Evolutionary conservation across 2,888 invertebrate species (phyloP).

Genomic region (Acronicta psi): DNA sequence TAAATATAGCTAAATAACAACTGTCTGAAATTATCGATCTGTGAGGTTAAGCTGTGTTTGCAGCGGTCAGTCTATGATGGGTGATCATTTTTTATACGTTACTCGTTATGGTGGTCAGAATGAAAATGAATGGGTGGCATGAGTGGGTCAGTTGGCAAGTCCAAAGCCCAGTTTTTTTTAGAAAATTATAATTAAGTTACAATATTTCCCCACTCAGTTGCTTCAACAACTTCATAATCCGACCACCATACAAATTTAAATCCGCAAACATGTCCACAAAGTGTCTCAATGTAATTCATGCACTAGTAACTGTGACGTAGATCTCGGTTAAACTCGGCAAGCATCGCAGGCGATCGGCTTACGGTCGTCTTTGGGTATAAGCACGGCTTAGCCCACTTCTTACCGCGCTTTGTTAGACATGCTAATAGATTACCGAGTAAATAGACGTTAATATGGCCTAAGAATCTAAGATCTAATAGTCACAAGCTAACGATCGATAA

Average conservation of each 20-base stretch:
- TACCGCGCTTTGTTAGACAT: constrained; percentile 29
- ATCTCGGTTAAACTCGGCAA: constrained; percentile 36
- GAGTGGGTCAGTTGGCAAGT: too few species aligned
- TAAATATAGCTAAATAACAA: neutral
- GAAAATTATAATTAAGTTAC: too few species aligned
- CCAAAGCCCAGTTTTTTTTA: too few species aligned
- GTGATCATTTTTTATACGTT: too few species aligned
- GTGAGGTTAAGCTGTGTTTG: too few species aligned
- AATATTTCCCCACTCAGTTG: neutral
- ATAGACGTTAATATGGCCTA: constrained; percentile 8
- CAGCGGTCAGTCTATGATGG: neutral
- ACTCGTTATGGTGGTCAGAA: too few species aligned
- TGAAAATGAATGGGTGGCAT: too few species aligned
- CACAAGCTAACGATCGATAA: neutral
- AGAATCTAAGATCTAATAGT: neutral
- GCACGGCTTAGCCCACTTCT: constrained; percentile 46
- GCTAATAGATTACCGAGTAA: constrained; percentile 34
- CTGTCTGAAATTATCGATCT: neutral
- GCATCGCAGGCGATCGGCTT: constrained; percentile 40
- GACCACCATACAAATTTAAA: constrained; percentile 10
- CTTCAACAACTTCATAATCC: constrained; percentile 1
- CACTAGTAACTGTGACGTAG: constrained; percentile 15
- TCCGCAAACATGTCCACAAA: constrained; percentile 10
- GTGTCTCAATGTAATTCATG: constrained; percentile 28
- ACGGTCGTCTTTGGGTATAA: constrained; percentile 36